These are phyloP conservation scores for Argyra leucocephala DNA, from an alignment of 2,888 invertebrate species.

Conservation along the genomic window DNA sequence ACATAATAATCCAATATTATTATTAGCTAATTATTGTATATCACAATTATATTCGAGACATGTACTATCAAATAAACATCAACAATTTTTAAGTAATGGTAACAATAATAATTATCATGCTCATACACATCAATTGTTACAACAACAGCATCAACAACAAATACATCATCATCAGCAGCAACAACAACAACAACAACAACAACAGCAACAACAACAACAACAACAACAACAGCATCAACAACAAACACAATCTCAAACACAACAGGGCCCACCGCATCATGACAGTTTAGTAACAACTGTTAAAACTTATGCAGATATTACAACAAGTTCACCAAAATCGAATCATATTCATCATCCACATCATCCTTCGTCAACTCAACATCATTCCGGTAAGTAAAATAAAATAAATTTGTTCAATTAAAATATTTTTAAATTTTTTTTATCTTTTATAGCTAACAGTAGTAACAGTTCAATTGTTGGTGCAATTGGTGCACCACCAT, in stretches of 20 bases:
- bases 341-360: slow-evolving; percentile 24
- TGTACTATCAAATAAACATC: slow-evolving; percentile 42
- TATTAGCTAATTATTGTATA: slow-evolving; percentile 69
- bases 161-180: slow-evolving; percentile 28
- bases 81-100: slow-evolving; percentile 49
- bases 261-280: slow-evolving; percentile 23
- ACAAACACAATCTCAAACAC: slow-evolving; percentile 8
- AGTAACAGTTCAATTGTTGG: slow-evolving; percentile 10
- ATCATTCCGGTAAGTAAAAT: slow-evolving; percentile 21
- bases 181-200: background rate
- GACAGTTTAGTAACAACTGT: slow-evolving; percentile 21
- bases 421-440: background rate
- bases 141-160: slow-evolving; percentile 37
- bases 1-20: slow-evolving; percentile 58
- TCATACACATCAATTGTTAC: slow-evolving; percentile 28
- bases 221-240: slow-evolving; percentile 15
- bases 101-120: slow-evolving; percentile 32
- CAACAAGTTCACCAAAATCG: slow-evolving; percentile 29
- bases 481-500: background rate
- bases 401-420: too few species aligned
- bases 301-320: slow-evolving; percentile 35
- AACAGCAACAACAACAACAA: background rate
- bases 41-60: slow-evolving; percentile 60
- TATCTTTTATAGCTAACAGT: slow-evolving; percentile 8
- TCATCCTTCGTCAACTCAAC: slow-evolving; percentile 14